A percentile compares a stretch with the other conserved stretches of the same genome.
Conservation (phyloP, 53 echinoderm and acorn worm genomes). For the Apostichopus leukothele region DNA sequence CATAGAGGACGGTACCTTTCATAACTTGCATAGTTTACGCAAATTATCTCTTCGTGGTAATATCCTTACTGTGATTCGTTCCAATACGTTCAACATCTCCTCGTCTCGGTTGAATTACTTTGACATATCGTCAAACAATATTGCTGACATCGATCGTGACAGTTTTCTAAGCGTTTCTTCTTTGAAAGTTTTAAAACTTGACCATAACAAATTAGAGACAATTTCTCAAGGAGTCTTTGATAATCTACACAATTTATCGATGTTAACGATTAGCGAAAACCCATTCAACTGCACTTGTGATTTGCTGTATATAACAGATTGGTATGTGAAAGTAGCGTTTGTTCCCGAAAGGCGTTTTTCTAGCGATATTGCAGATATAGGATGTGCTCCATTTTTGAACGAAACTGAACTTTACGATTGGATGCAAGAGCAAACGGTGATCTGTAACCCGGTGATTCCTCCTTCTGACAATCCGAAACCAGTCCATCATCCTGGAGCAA, state of each 20-base stretch:
- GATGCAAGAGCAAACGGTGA: background rate
- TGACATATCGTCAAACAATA: conserved; percentile 1
- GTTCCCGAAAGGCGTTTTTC: background rate
- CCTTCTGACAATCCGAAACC: background rate
- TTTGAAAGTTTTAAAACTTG: background rate
- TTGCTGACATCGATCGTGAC: background rate
- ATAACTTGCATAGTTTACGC: background rate
- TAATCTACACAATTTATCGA: conserved; percentile 8
- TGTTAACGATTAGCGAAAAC: conserved; percentile 12
- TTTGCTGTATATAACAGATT: conserved; percentile 22
- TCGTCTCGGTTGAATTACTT: background rate
- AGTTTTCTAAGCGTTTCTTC: background rate
- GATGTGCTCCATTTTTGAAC: conserved; percentile 25
- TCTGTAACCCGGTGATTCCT: background rate
- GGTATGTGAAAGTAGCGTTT: conserved; percentile 10
- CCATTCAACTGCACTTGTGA: conserved; percentile 33
- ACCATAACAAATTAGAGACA: background rate
- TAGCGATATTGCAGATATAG: conserved; percentile 3
- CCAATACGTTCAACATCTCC: background rate
- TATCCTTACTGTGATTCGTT: background rate
- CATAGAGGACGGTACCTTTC: conserved; percentile 12
- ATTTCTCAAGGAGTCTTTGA: conserved; percentile 13
- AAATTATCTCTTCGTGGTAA: background rate
- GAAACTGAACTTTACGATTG: conserved; percentile 32
- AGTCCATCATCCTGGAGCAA: background rate